Evolutionary conservation across 2,888 invertebrate genomes (phyloP), one percentile per base, ranked within the genome.

Genomic region (Drosophila macrospina): DNA sequence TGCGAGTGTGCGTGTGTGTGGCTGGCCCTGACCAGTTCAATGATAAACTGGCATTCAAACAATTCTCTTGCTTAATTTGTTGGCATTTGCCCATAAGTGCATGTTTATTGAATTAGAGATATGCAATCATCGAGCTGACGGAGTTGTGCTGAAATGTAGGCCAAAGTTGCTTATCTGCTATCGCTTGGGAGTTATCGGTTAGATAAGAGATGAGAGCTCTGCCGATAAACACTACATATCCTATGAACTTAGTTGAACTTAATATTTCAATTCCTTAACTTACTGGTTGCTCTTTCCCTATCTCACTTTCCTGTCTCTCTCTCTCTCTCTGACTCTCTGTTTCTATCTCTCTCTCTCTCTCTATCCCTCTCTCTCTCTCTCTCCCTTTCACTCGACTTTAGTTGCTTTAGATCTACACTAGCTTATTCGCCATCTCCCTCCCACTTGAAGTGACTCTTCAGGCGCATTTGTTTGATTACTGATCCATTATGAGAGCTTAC

Each of bases 61-160:
- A 61, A 71, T 79, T 79, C 67, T 66, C 62, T 69, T 64, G 63
- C 64, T 75, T 75, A 68, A 70, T 69, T 78, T 65, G 67, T 63
- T 41, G 54, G 55, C 47, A 61, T 45, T 61, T 62, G 55, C n/a
- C 13, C 11, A 44, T 44, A 55, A 26, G 26, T 39, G 16, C 32
- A 20, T 41, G 52, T 44, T 47, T 72, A 72, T 72, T 62, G 48
- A 61, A 72, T 54, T 56, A 61, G 37, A 10, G 32, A 32, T 6
- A 4, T 15, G 8, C 20, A 20, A 7, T 28, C 16, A 30, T 15
- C 15, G 6, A 20, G 4, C 8, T n/a, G n/a, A 28, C 15, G 15
- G 5, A 10, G 37, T 26, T 16, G 26, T 3, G 11, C 2, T 11
- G 1, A 10, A 30, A 6, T 11, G 5, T 11, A 32, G 16, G 3